Percentiles rank a stretch among this genome's conserved stretches.
Evolutionary conservation across 2,797 vertebrate species (phyloP).

Genomic region (Cossypha dichroa): DNA sequence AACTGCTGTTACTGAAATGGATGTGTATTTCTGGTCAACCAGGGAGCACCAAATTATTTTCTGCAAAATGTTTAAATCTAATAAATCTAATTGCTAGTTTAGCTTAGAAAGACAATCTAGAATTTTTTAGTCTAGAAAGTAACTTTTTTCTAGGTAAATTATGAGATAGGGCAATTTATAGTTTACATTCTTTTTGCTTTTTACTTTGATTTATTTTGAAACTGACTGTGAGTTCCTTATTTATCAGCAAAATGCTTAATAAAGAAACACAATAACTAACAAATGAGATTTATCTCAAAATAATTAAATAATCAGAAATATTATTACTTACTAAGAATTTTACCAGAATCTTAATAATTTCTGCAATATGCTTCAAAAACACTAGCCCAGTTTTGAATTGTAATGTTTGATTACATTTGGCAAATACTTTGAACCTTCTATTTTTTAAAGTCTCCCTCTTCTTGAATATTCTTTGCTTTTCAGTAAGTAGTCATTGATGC

Average conservation of each 20-base stretch:
- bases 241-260: background rate
- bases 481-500: background rate
- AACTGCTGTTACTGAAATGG: background rate
- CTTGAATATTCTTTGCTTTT: background rate
- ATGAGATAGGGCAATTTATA: conserved; percentile 45
- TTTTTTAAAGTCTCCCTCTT: background rate
- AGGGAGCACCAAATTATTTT: background rate
- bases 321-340: background rate
- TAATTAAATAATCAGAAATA: background rate
- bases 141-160: background rate
- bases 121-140: background rate
- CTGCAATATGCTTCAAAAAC: background rate
- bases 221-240: background rate
- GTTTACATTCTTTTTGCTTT: conserved; percentile 21
- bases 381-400: background rate
- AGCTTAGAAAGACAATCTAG: background rate
- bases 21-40: background rate
- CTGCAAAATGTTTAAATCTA: background rate
- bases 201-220: conserved; percentile 56
- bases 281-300: background rate
- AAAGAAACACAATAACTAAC: background rate
- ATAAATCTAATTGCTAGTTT: background rate
- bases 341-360: background rate
- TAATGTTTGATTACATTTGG: background rate
- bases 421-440: background rate